Base-by-base conservation (phyloP, 1,140 invertebrate species). In the Musca vetustissima region DNA sequence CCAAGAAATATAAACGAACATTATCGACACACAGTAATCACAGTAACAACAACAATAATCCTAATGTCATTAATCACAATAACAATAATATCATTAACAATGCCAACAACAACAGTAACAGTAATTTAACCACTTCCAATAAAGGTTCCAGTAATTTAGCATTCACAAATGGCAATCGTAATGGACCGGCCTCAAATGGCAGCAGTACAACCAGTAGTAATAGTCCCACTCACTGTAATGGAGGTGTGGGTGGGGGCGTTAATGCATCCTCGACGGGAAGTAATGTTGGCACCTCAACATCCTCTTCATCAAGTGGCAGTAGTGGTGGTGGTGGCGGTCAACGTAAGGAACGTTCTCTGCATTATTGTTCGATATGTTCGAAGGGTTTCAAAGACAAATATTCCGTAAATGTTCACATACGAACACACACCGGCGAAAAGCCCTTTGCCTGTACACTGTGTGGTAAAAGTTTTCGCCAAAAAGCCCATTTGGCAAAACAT, bases 401-500 rank as follows among this genome's bases (percentile, higher is more conserved):
- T 83, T 95, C 93, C 66, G 93, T 96, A 17, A 96, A 95, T 74
- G 93, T 96, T 22, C 94, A 96, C 83, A 93, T 95, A 69, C 86
- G 94, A 73, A 95, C 93, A 36, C 94, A 96, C 77, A 96, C 93
- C 0, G 80, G 80, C 11, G 93, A 96, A 80, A 96, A 96, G 77
- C 94, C 94, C 0, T 96, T 96, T 78, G 87, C 92, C 8, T 96
- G 94, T 78, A 91, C 91, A 11, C 83, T 95, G 17, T 96, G 94
- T 74, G 92, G 92, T 55, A 96, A 95, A 78, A 94, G 92, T 73
- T 96, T 96, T 84, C 88, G 96, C 17, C 97, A 98, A 83, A 98
- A 98, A 82, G 96, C 96, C 0, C 97, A 98, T 81, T 87, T 98
- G 65, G 96, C 96, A 66, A 98, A 98, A 82, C 96, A 98, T 83